These are phyloP conservation scores for Chrysodeixis includens DNA, from an alignment of 2,888 invertebrate species.

Conservation along the genomic window DNA sequence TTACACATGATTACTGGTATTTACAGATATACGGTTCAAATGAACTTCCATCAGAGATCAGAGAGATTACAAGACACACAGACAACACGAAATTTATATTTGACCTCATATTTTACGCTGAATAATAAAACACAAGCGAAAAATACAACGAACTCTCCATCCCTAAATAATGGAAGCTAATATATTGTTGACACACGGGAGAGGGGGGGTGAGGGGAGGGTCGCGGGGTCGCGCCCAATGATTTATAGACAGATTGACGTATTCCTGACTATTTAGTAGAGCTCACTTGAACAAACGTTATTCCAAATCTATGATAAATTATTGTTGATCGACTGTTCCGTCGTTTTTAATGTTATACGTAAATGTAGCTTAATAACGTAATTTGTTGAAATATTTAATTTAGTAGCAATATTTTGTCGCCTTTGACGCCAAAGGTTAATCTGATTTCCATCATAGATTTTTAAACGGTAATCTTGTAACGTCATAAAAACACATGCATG, in stretches of 20 bases:
- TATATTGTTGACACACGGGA: constrained; percentile 78
- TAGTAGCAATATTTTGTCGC: background rate
- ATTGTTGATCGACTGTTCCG: constrained; percentile 27
- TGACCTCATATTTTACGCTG: constrained; percentile 34
- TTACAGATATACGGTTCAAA: background rate
- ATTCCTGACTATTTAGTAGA: constrained; percentile 74
- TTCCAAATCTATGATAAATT: constrained; percentile 57
- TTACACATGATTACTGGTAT: background rate
- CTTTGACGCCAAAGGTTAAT: background rate
- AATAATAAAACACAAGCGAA: constrained; percentile 58
- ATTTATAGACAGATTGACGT: constrained; percentile 82
- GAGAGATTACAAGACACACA: constrained; percentile 31
- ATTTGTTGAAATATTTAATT: background rate
- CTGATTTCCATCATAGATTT: background rate
- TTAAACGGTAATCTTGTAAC: background rate
- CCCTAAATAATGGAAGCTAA: constrained; percentile 78
- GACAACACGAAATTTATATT: constrained; percentile 24
- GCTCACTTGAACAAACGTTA: constrained; percentile 57
- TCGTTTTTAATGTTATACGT: constrained; percentile 2
- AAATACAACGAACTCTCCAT: constrained; percentile 62
- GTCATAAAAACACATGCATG: background rate
- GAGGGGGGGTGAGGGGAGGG: constrained; percentile 52
- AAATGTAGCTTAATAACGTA: background rate
- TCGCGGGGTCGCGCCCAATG: constrained; percentile 64
- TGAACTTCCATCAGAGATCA: constrained; percentile 20